Percentiles rank a stretch among this genome's conserved stretches.
Conservation (phyloP, 2,888 invertebrate species). For the Tetragonula carbonaria region DNA sequence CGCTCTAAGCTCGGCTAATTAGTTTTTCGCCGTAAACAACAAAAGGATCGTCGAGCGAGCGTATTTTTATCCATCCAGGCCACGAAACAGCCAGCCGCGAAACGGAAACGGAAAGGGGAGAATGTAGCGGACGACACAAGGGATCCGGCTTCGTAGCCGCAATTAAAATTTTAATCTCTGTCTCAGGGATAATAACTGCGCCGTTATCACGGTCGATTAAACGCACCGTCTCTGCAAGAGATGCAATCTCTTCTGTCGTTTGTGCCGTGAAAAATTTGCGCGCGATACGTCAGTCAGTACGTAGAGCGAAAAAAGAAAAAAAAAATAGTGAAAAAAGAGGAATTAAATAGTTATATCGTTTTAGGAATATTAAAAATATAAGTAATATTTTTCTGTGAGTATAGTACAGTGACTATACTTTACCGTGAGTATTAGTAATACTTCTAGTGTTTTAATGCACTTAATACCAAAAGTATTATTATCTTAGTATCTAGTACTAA, state of each 20-base stretch:
- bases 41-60: conserved; percentile 4
- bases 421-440: too few relatives aligned
- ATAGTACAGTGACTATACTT: too few relatives aligned
- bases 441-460: too few relatives aligned
- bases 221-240: not conserved
- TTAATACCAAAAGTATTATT: too few relatives aligned
- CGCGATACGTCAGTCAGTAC: not conserved
- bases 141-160: not conserved
- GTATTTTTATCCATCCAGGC: conserved; percentile 5
- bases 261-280: not conserved
- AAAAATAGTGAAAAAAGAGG: not conserved
- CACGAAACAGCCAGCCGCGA: conserved; percentile 2
- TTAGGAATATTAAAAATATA: not conserved
- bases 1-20: not conserved
- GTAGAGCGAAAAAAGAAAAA: not conserved
- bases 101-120: conserved; percentile 3
- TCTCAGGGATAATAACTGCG: not conserved
- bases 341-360: not conserved
- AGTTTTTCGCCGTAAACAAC: not conserved
- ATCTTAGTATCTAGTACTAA: too few relatives aligned
- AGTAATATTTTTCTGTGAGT: not conserved
- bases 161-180: conserved; percentile 11
- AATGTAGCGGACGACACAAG: not conserved
- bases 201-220: not conserved
- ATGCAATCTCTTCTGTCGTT: not conserved